Percentiles rank a stretch among this genome's conserved stretches.
Evolutionary conservation across 2,888 invertebrate genomes (phyloP).

Genomic region (Tachina lurida): DNA sequence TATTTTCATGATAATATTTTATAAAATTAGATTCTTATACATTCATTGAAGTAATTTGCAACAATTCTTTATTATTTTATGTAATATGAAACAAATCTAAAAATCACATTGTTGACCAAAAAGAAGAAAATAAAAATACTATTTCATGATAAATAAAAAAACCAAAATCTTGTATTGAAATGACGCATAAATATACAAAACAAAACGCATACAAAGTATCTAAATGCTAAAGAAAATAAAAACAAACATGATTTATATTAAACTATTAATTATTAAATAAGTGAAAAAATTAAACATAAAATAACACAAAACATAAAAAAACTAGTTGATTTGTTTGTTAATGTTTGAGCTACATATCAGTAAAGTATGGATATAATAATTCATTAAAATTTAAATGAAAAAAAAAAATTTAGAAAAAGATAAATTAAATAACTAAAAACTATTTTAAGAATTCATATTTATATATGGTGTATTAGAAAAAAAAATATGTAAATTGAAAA

Average conservation of each 20-base stretch:
- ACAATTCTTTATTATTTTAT: background rate
- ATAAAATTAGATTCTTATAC: no score
- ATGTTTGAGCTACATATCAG: conserved; percentile 83
- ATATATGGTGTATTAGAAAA: conserved; percentile 59
- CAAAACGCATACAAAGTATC: conserved; percentile 46
- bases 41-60: background rate
- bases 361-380: conserved; percentile 74
- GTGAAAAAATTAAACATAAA: conserved; percentile 67
- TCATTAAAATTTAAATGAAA: conserved; percentile 44
- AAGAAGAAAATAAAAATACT: conserved; percentile 26
- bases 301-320: conserved; percentile 68
- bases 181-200: conserved; percentile 20
- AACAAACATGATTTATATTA: conserved; percentile 35
- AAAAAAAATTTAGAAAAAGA: conserved; percentile 46
- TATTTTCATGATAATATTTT: no score
- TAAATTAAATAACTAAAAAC: conserved; percentile 68
- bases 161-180: conserved; percentile 19
- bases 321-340: conserved; percentile 82
- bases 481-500: conserved; percentile 17
- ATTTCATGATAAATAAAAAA: conserved; percentile 48
- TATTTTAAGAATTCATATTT: conserved; percentile 68
- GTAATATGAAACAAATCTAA: conserved; percentile 2
- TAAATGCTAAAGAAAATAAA: conserved; percentile 41
- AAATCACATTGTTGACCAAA: conserved; percentile 66
- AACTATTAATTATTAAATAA: conserved; percentile 66